Evolutionary conservation across 2,113 vertebrate genomes (phyloP), one percentile per base, ranked within the genome.

Genomic region (Vireo altiloquus): DNA sequence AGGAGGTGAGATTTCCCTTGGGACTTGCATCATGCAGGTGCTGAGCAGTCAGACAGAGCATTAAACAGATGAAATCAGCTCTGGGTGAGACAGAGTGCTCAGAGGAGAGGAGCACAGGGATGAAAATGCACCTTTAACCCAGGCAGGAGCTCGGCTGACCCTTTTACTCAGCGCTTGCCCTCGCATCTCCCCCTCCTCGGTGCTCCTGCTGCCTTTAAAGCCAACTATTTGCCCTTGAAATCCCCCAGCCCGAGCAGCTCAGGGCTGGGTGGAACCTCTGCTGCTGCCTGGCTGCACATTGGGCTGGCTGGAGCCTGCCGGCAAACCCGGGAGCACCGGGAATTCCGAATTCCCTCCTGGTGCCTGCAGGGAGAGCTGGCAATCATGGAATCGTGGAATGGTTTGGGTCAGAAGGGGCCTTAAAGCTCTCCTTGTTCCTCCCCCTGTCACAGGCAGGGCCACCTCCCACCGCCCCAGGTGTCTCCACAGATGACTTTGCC

Each of bases 231-330:
- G 39, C 74, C 59, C 47, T 35, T 23, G 17, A 10, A 57, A 74
- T 37, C 4, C 9, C 3, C 4, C 74, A 44, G 78, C 13, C 68
- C 0, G 15, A n/a, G 79, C 69, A 66, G 53, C 0, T 1, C 35
- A 2, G 57, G 2, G 18, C 84, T 14, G 84, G 80, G 44, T 39
- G 69, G 90, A 44, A 24, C 37, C 42, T 50, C 89, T 89, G 50
- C 80, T 27, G 79, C 94, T 74, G 77, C 82, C 85, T 17, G n/a
- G 4, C 82, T 47, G 78, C 52, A 18, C 82, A 23, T 6, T 4
- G 5, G 64, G 64, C 78, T 1, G 16, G 30, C 4, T 6, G 25
- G 0, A 68, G 40, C 81, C 77, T 56, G 69, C 33, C 50, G 3
- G 25, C 9, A 25, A 31, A 7, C 59, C 1, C 18, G 0, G 46